phyloP scores from a whole-genome alignment of 30 jellyfish, hydroid and myxozoan genomes.

The Hydractinia echinata region DNA sequence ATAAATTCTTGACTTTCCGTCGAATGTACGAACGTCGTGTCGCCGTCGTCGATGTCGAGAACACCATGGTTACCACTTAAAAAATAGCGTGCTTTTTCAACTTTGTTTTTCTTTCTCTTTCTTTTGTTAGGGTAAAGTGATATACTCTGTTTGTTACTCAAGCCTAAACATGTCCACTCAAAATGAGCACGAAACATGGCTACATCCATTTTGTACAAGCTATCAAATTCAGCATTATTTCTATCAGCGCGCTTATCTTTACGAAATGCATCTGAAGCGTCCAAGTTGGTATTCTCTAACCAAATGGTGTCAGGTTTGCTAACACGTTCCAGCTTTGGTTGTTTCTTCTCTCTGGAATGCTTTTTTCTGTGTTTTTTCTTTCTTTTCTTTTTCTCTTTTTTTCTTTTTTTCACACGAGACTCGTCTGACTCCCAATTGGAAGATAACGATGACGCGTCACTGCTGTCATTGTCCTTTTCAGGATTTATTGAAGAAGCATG shows the following conservation, averaged over 20 bases:
- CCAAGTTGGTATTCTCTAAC: slow-evolving; percentile 60
- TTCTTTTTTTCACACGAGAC: neutral
- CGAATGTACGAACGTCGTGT: neutral
- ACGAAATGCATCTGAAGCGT: slow-evolving; percentile 43
- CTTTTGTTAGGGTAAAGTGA: slow-evolving; percentile 30
- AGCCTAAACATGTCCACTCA: slow-evolving; percentile 52
- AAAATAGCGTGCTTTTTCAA: neutral
- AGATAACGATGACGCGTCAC: neutral
- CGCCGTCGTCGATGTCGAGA: slow-evolving; percentile 10
- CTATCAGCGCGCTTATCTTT: slow-evolving; percentile 45
- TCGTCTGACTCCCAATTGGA: slow-evolving; percentile 20
- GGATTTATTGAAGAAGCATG: too few relatives aligned
- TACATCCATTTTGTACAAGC: slow-evolving; percentile 64
- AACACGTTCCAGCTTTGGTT: slow-evolving; percentile 14
- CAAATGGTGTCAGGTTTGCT: slow-evolving; percentile 70
- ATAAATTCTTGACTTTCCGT: slow-evolving; percentile 31
- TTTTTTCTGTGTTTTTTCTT: slow-evolving; percentile 9
- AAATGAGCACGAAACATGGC: slow-evolving; percentile 39
- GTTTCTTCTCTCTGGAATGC: slow-evolving; percentile 18
- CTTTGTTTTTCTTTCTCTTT: slow-evolving; percentile 24
- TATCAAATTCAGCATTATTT: slow-evolving; percentile 55
- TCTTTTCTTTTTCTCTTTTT: slow-evolving; percentile 2
- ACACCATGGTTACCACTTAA: neutral
- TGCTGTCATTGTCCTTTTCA: too few relatives aligned
- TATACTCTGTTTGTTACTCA: slow-evolving; percentile 32